Evolutionary conservation across 2,797 vertebrate species (phyloP), one percentile per base, ranked within the genome.

Genomic region (Apodemus agrarius): DNA sequence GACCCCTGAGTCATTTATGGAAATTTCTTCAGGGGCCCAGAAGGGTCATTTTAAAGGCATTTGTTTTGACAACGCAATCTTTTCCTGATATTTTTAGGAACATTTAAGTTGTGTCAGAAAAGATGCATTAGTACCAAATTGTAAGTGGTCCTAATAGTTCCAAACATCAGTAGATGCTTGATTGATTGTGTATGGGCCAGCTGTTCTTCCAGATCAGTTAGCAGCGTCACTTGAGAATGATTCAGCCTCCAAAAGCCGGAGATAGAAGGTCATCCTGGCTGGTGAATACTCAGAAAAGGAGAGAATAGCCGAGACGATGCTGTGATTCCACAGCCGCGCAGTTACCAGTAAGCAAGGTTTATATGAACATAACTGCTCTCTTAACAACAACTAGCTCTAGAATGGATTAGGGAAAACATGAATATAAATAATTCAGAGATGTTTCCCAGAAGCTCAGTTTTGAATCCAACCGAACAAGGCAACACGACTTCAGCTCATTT

Each of bases 361-460:
- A 17, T 37, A 52, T 17, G 40, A 69, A 49, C 0, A 8, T 37
- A 37, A 43, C 57, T 37, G 37, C 29, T 40, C 13, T 0, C 21
- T 22, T 16, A 87, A 72, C 37, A 52, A n/a, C 1, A 43, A 19
- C 1, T 37, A 59, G 57, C 40, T 87, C 37, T 80, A 24, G 26
- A 40, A 65, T 21, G 16, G 21, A 12, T 54, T 76, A 78, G 46
- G 14, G 1, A 46, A 67, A 95, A 91, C 14, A 52, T 12, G 7
- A 52, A 61, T 46, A 74, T 78, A 95, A 78, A 90, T 43, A 63
- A 84, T 29, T 49, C 40, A 57, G 86, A 16, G 54, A 67, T 85
- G 57, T 43, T 96, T 93, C 89, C 84, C 21, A 95, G 63, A 37
- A 79, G 57, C 7, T 54, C 88, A 80, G 21, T 52, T 89, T 95